Evolutionary conservation across 1,140 invertebrate genomes (phyloP).

Genomic region (Helicoverpa zea): DNA sequence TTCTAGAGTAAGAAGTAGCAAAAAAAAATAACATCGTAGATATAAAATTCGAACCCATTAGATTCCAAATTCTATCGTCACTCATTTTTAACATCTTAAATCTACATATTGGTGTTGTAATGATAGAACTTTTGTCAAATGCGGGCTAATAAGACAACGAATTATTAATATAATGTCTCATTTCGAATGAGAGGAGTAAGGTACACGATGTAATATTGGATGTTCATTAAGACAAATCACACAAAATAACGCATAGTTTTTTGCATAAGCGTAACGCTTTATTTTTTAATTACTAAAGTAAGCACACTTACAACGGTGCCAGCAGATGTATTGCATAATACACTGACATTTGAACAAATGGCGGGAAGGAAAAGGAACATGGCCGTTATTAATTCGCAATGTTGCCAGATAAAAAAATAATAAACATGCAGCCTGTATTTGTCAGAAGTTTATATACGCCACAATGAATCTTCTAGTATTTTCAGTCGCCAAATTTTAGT

Average conservation of each 20-base stretch:
- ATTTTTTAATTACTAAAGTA: background rate
- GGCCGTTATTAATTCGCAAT: slow-evolving; percentile 8
- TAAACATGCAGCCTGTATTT: slow-evolving; percentile 70
- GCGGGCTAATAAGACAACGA: slow-evolving; percentile 82
- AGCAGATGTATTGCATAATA: background rate
- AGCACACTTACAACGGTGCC: background rate
- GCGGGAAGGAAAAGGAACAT: background rate
- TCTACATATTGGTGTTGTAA: slow-evolving; percentile 55
- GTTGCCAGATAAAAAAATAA: slow-evolving; percentile 10
- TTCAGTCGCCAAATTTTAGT: slow-evolving; percentile 61
- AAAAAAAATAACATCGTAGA: slow-evolving; percentile 47
- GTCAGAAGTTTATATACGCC: slow-evolving; percentile 70
- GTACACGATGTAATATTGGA: slow-evolving; percentile 55
- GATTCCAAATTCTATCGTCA: slow-evolving; percentile 45
- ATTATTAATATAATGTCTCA: slow-evolving; percentile 61
- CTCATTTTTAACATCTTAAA: slow-evolving; percentile 46
- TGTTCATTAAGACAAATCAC: slow-evolving; percentile 6
- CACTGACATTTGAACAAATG: background rate
- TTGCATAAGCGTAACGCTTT: background rate
- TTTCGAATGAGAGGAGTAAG: slow-evolving; percentile 38
- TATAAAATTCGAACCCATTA: slow-evolving; percentile 41
- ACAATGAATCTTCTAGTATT: slow-evolving; percentile 47
- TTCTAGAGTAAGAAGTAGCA: slow-evolving; percentile 49
- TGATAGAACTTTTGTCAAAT: slow-evolving; percentile 81
- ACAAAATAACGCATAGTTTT: background rate